A percentile compares a stretch with the other conserved stretches of the same genome.
Evolutionary conservation across 1,140 invertebrate genomes (phyloP).

Genomic region (Mamestra configurata): DNA sequence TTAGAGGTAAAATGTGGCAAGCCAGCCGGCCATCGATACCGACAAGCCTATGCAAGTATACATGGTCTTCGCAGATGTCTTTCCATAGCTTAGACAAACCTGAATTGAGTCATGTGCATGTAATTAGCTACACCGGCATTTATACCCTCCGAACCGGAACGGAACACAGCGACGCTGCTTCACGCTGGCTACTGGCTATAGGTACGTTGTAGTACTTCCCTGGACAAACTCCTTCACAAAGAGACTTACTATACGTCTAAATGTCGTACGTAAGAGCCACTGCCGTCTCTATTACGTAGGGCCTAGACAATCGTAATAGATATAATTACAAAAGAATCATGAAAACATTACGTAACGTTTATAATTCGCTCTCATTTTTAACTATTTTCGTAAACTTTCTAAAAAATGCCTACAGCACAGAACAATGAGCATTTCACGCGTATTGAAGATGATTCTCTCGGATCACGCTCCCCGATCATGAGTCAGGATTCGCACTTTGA

Average conservation of each 20-base stretch:
- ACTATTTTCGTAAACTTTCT: slow-evolving; percentile 43
- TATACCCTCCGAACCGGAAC: slow-evolving; percentile 3
- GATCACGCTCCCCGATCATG: slow-evolving; percentile 66
- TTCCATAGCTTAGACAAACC: background rate
- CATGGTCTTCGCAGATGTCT: no score
- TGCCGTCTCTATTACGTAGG: background rate
- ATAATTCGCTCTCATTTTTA: slow-evolving; percentile 40
- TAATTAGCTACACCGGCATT: background rate
- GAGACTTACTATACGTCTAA: background rate
- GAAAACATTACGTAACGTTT: slow-evolving; percentile 19
- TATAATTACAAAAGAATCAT: slow-evolving; percentile 14
- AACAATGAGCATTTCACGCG: slow-evolving; percentile 50
- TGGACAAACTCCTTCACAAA: background rate
- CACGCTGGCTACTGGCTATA: background rate
- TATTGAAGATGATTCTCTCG: slow-evolving; percentile 63
- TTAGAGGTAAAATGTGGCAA: no score
- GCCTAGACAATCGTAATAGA: background rate
- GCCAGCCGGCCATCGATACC: no score
- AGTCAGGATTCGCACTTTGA: slow-evolving; percentile 65
- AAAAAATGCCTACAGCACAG: slow-evolving; percentile 18
- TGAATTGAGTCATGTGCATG: background rate
- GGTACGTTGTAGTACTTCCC: background rate
- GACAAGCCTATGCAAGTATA: no score
- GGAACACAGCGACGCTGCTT: background rate
- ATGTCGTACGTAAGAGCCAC: background rate